Percentiles rank a stretch among this genome's conserved stretches.
phyloP scores from a whole-genome alignment of 1,140 invertebrate species.

The Andrena cerasifolii region DNA sequence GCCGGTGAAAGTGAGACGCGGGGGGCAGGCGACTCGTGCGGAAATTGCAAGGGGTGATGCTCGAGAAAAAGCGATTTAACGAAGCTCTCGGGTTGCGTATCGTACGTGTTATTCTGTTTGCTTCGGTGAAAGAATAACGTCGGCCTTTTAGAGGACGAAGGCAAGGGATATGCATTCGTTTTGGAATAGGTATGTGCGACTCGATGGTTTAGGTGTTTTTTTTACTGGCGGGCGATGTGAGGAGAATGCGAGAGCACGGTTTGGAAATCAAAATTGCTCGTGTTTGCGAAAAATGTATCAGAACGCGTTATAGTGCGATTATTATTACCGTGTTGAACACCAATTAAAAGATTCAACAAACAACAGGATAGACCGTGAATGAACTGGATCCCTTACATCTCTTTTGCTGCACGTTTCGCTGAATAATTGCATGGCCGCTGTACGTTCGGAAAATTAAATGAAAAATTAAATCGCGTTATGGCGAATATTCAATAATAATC shows the following conservation, averaged over 20 bases:
- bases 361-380: too few species aligned
- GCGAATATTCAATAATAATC: background rate
- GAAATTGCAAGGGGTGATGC: conserved; percentile 23
- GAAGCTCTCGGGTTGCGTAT: background rate
- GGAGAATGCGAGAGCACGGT: too few species aligned
- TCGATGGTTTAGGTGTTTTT: too few species aligned
- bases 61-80: conserved; percentile 23
- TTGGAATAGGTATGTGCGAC: too few species aligned
- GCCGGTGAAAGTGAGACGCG: conserved; percentile 20
- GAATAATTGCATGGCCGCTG: background rate
- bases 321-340: background rate
- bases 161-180: too few species aligned
- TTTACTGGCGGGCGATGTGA: too few species aligned
- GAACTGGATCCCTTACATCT: too few species aligned
- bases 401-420: background rate
- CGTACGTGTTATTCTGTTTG: background rate
- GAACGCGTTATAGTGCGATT: too few species aligned
- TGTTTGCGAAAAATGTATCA: too few species aligned
- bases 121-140: background rate
- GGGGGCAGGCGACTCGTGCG: conserved; percentile 18
- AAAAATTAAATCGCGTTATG: background rate
- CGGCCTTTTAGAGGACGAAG: too few species aligned
- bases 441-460: background rate
- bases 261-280: too few species aligned
- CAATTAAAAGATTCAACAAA: background rate